Evolutionary conservation across 2,113 vertebrate genomes (phyloP).

Genomic region (Oncorhynchus mykiss): DNA sequence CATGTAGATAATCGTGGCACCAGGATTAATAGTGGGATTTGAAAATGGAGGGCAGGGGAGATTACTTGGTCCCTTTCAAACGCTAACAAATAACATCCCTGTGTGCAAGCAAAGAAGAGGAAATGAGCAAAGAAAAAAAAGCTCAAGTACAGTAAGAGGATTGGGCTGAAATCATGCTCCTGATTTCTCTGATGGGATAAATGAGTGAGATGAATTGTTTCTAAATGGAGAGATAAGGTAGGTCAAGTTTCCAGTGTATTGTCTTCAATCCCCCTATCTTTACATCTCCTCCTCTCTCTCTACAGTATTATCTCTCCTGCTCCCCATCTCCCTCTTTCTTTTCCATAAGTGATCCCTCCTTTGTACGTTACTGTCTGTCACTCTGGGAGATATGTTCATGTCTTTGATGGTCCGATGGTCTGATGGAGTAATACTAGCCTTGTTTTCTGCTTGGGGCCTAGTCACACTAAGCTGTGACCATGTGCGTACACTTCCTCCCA

Average conservation of each 20-base stretch:
- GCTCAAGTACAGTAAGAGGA: conserved; percentile 14
- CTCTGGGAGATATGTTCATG: too few relatives aligned
- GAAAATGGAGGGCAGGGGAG: conserved; percentile 37
- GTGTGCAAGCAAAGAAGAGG: conserved; percentile 58
- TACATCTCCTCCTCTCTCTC: neutral
- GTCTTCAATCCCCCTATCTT: neutral
- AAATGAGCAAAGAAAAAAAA: conserved; percentile 8
- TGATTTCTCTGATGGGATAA: neutral
- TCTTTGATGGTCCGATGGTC: neutral
- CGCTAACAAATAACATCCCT: conserved; percentile 57
- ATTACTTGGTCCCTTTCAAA: conserved; percentile 47
- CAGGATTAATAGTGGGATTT: conserved; percentile 65
- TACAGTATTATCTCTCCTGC: neutral
- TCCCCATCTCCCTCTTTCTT: neutral
- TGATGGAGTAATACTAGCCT: neutral
- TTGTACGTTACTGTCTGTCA: too few relatives aligned
- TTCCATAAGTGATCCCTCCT: neutral
- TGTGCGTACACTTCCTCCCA: too few relatives aligned
- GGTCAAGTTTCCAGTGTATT: neutral
- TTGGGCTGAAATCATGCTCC: conserved; percentile 19
- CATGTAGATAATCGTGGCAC: conserved; percentile 55
- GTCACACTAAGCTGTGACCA: too few relatives aligned
- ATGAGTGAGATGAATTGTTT: conserved; percentile 19
- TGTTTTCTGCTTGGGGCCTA: neutral
- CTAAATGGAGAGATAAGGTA: neutral